Conservation (phyloP, 2,113 vertebrate genomes). For the Hepsetus odoe region DNA sequence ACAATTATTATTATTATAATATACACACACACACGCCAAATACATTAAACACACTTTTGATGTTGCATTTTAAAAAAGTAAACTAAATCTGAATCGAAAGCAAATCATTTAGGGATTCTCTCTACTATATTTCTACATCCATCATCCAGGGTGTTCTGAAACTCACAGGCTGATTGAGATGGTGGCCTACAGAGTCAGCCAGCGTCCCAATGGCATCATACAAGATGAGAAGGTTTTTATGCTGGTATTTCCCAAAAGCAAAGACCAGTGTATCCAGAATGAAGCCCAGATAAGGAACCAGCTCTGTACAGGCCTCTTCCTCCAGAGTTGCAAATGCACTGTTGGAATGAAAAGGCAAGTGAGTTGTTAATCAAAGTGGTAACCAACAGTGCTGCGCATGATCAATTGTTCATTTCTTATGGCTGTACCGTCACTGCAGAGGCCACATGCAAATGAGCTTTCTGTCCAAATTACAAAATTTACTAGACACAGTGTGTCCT, state of each 20-base stretch:
- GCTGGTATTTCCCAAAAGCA: conserved; percentile 95
- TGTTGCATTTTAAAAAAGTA: background rate
- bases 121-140: too few species aligned
- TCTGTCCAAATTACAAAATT: background rate
- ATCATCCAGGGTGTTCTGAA: too few species aligned
- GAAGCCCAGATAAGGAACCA: conserved; percentile 94
- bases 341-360: background rate
- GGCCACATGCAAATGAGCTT: background rate
- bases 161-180: conserved; percentile 84
- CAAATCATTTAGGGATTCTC: too few species aligned
- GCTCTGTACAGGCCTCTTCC: conserved; percentile 93
- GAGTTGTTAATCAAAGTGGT: background rate
- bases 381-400: background rate
- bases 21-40: too few species aligned
- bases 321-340: conserved; percentile 95
- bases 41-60: background rate
- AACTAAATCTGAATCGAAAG: too few species aligned
- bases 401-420: background rate
- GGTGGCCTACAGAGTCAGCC: conserved; percentile 93
- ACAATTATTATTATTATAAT: too few species aligned
- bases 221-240: conserved; percentile 94
- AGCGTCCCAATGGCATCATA: conserved; percentile 94
- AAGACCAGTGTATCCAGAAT: conserved; percentile 95
- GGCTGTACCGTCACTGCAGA: background rate
- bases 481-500: background rate